These are phyloP conservation scores for Ceratina calcarata DNA, from an alignment of 1,140 invertebrate genomes.

Conservation along the genomic window DNA sequence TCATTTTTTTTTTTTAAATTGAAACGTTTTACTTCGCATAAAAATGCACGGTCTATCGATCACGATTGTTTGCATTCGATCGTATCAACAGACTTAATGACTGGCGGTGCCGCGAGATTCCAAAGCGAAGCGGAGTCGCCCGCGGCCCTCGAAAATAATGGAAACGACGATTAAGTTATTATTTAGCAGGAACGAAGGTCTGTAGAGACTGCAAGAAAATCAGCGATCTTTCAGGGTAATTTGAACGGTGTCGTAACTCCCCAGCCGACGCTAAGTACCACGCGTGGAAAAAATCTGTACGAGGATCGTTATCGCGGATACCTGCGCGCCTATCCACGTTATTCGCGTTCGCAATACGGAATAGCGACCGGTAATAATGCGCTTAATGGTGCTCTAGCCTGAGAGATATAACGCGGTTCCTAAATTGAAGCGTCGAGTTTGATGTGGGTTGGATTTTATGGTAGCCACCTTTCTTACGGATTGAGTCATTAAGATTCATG, in stretches of 20 bases:
- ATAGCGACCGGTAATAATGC: conserved; percentile 30
- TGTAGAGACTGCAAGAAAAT: conserved; percentile 47
- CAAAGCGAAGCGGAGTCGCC: conserved; percentile 36
- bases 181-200: conserved; percentile 51
- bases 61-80: not conserved
- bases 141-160: conserved; percentile 69
- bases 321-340: not conserved
- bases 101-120: conserved; percentile 4
- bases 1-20: too few relatives aligned
- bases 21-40: too few relatives aligned
- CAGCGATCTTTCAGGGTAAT: conserved; percentile 61
- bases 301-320: conserved; percentile 36
- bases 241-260: conserved; percentile 59
- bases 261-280: conserved; percentile 22
- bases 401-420: too few relatives aligned
- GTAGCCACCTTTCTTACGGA: too few relatives aligned
- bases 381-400: not conserved
- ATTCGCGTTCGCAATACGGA: not conserved
- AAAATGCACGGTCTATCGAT: too few relatives aligned
- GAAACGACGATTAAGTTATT: conserved; percentile 72
- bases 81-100: conserved; percentile 37
- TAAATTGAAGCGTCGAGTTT: too few relatives aligned
- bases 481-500: too few relatives aligned
- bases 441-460: too few relatives aligned
- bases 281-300: conserved; percentile 32